Base-by-base conservation (phyloP, 2,797 vertebrate species). In the Gorsachius magnificus region DNA sequence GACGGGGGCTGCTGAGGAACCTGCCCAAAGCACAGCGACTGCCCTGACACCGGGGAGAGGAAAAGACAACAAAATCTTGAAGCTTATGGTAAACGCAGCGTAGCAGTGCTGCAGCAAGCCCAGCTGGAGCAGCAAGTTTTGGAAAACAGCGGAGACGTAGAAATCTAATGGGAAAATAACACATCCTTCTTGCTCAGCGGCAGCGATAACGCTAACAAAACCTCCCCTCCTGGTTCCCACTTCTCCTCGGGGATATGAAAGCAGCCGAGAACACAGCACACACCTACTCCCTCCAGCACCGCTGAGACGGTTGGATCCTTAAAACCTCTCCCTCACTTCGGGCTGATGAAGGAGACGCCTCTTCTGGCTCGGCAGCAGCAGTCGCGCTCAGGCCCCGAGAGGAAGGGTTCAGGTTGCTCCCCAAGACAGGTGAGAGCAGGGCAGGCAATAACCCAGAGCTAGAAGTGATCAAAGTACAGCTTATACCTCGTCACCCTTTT, bases 1-100 rank as follows among this genome's bases (percentile, higher is more conserved):
- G 25, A 14, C 31, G 0, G 6, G 0, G 2, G 3, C 58, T 35
- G 25, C 66, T 25, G 3, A 2, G 46, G 31, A 63, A 29, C 38
- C 43, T 31, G 24, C 0, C 20, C 19, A 53, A 11, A 69, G 79
- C 46, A 65, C 50, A 51, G 0, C 13, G 50, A 25, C 54, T 69
- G 54, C 51, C 64, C 35, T 6, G 13, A 15, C 24, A 3, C 15
- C 1, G 3, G 5, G 25, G 53, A 11, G 54, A 78, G 56, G 29
- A 61, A 80, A 54, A 51, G 15, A 48, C 61, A 43, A 29, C 20
- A 5, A 36, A 56, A n/a, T 13, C 63, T 31, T 69, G 38, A 35
- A 58, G 33, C 6, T 79, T 26, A 48, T 24, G 0, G 0, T 24
- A 36, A 61, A 16, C 21, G 2, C 57, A 68, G 33, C 7, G 8